Percentiles rank a stretch among this genome's conserved stretches.
Evolutionary conservation across 30 jellyfish, hydroid and myxozoan genomes (phyloP).

Genomic region (Hydra vulgaris): DNA sequence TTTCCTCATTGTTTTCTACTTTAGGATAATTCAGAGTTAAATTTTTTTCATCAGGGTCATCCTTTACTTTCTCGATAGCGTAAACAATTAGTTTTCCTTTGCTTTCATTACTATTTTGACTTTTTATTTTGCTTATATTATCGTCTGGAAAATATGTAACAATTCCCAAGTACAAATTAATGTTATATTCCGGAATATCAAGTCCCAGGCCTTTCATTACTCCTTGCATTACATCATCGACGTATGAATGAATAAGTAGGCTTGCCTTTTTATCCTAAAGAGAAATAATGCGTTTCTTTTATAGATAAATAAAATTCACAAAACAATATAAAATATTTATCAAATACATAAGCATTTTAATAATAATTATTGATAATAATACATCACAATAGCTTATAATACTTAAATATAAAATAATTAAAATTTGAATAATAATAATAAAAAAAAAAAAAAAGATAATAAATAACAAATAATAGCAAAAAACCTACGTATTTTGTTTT

Average conservation of each 20-base stretch:
- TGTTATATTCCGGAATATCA: slow-evolving; percentile 45
- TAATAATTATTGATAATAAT: no score
- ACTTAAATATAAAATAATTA: neutral
- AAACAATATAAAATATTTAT: neutral
- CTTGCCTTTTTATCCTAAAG: slow-evolving; percentile 79
- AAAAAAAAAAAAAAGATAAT: no score
- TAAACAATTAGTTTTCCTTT: neutral
- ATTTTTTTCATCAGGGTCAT: no score
- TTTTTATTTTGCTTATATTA: slow-evolving; percentile 6
- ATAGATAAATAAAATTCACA: neutral
- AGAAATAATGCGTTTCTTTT: neutral
- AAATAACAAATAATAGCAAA: no score
- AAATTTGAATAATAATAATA: neutral
- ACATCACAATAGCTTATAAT: no score
- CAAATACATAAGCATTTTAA: neutral
- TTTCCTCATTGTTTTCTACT: neutral
- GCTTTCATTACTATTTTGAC: neutral
- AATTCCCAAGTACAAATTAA: slow-evolving; percentile 25
- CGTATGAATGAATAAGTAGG: slow-evolving; percentile 68
- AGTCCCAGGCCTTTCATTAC: slow-evolving; percentile 57
- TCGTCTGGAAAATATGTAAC: slow-evolving; percentile 45
- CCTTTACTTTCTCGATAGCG: neutral
- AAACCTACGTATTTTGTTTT: slow-evolving; percentile 92
- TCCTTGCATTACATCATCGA: slow-evolving; percentile 77
- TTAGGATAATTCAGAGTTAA: no score